Conservation (phyloP, 2,888 invertebrate species). For the Brenthis hecate region DNA sequence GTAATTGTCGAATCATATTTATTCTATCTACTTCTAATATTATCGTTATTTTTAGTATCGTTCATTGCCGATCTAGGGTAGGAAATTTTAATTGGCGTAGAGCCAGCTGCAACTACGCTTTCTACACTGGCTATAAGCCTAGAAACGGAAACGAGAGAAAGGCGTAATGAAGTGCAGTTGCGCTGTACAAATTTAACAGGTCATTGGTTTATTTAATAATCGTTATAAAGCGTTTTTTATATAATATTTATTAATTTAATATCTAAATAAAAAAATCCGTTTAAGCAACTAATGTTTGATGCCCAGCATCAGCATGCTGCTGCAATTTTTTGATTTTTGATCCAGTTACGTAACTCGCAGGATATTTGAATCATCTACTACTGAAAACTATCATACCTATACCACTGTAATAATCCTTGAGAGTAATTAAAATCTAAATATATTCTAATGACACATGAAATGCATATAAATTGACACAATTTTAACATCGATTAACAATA, state of each 20-base stretch:
- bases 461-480: not conserved
- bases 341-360: no score
- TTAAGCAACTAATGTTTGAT: no score
- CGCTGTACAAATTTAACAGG: slow-evolving; percentile 2
- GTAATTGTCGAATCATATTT: not conserved
- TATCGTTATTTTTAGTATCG: no score
- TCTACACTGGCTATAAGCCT: slow-evolving; percentile 9
- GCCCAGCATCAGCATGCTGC: no score
- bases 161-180: slow-evolving; percentile 14
- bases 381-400: no score
- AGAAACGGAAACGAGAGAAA: slow-evolving; percentile 20
- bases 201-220: slow-evolving; percentile 6
- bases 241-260: not conserved
- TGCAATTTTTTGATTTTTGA: no score
- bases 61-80: slow-evolving; percentile 9
- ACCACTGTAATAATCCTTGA: no score
- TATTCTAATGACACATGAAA: not conserved
- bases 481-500: slow-evolving; percentile 7
- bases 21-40: slow-evolving; percentile 2
- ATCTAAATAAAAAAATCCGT: no score
- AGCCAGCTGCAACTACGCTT: slow-evolving; percentile 14
- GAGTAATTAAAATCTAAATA: no score
- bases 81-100: slow-evolving; percentile 13
- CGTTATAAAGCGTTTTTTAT: not conserved
- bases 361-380: no score